These are phyloP conservation scores for Gopherus flavomarginatus DNA, from an alignment of 2,113 vertebrate species.

Conservation along the genomic window DNA sequence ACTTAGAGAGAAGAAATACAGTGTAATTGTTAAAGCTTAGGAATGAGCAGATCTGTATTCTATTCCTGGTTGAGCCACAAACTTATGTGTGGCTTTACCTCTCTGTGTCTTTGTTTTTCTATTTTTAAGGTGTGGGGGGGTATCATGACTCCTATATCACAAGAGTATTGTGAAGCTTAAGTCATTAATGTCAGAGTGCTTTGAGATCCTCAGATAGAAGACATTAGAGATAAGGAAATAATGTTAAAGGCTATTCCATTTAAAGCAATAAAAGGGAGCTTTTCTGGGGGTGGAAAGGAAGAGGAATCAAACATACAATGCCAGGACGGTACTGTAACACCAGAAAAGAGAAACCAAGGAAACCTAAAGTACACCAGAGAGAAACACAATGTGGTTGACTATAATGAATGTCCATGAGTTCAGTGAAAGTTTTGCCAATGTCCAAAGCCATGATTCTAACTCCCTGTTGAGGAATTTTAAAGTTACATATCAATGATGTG, in stretches of 20 bases:
- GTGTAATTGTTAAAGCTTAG: fast-evolving
- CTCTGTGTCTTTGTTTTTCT: conserved; percentile 4
- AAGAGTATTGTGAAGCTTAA: neutral
- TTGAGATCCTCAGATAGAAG: neutral
- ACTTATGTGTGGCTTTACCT: neutral
- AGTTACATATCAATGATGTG: conserved; percentile 3
- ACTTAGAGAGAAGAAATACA: neutral
- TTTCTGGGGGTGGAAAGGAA: neutral
- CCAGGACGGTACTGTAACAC: neutral
- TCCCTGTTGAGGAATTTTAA: neutral
- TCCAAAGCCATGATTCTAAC: neutral
- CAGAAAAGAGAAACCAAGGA: neutral
- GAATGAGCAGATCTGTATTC: neutral
- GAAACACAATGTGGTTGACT: neutral
- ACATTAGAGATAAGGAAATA: neutral
- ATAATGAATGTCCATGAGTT: neutral
- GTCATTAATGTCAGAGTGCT: neutral
- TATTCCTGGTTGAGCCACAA: neutral
- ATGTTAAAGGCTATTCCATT: neutral
- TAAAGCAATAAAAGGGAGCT: neutral
- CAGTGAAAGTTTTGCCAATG: neutral
- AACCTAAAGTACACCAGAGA: neutral
- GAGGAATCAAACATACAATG: neutral
- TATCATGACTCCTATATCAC: neutral
- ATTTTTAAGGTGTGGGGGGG: conserved; percentile 1